These are phyloP conservation scores for Drosophila niveifrons DNA, from an alignment of 2,888 invertebrate species.

Conservation along the genomic window DNA sequence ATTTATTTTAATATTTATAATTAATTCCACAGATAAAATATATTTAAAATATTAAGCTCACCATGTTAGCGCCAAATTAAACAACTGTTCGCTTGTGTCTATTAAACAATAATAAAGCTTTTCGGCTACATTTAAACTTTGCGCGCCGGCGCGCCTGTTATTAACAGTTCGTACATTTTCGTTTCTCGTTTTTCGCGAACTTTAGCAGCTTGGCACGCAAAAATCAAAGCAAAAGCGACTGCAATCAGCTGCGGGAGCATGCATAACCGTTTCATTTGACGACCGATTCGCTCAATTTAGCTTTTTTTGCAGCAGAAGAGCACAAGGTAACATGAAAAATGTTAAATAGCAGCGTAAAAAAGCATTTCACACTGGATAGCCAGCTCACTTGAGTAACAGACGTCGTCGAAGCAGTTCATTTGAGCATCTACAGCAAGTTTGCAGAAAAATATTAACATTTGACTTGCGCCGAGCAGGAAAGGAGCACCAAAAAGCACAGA, in stretches of 20 bases:
- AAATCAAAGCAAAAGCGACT: constrained; percentile 12
- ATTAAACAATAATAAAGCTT: not conserved
- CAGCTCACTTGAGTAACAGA: constrained; percentile 48
- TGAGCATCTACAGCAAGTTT: constrained; percentile 46
- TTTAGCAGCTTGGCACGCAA: constrained; percentile 17
- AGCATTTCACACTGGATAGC: constrained; percentile 21
- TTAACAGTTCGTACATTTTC: constrained; percentile 19
- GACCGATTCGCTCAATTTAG: constrained; percentile 47
- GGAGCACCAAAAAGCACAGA: constrained; percentile 30
- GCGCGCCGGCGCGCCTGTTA: constrained; percentile 64
- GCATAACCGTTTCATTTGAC: constrained; percentile 39
- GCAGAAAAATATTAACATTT: constrained; percentile 42
- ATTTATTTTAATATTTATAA: too few species aligned
- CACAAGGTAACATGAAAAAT: constrained; percentile 20
- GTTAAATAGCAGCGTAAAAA: constrained; percentile 28
- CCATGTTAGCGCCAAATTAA: not conserved
- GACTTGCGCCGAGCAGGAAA: constrained; percentile 39
- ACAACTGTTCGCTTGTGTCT: not conserved
- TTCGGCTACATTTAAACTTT: not conserved
- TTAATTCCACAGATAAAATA: too few species aligned
- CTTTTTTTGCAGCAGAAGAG: constrained; percentile 31
- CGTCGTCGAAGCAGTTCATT: constrained; percentile 41
- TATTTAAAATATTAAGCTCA: too few species aligned
- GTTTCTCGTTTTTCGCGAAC: constrained; percentile 13
- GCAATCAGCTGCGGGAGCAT: constrained; percentile 28